Evolutionary conservation across 2,113 vertebrate genomes (phyloP), one percentile per base, ranked within the genome.

Genomic region (Fulica atra): DNA sequence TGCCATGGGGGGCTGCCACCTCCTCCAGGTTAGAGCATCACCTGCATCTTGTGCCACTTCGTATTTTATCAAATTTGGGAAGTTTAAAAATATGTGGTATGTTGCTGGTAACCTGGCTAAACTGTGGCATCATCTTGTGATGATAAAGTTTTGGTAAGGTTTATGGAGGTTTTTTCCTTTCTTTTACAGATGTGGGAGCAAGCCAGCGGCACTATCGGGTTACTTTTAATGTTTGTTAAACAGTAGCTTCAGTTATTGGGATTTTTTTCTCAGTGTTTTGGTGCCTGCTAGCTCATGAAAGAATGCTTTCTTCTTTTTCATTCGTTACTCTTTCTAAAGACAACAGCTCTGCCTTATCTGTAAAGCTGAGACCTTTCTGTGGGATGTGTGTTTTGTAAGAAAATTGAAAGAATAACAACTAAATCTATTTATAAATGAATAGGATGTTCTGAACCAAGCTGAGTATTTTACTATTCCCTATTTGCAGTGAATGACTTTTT

Each of bases 251-350:
- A 72, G 48, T 92, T 94, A 80, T 21, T 85, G 78, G 21, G 15
- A 25, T 46, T 88, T 93, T 91, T 88, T 89, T 42, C 48, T 76
- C 40, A 44, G 59, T 69, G 44, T 88, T 95, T 77, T 95, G 33
- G 93, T 91, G 89, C 48, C 33, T 92, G 19, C 16, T 78, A 71
- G 65, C 83, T 95, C 61, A 40, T 79, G 83, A 95, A 92, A 95
- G 53, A 91, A 68, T 77, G 50, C 78, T 91, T 81, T 91, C 82
- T 92, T 94, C 64, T 82, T 82, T 63, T 84, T 95, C 63, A 44
- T 92, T 87, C 48, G 13, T 86, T 78, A 21, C 23, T 35, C 56
- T 91, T 81, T 82, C 40, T 63, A 71, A 63, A 51, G 66, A 82
- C 79, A 85, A 50, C 46, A 71, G 61, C 70, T 65, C 70, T 90